Evolutionary conservation across 2,888 invertebrate species (phyloP), one percentile per base, ranked within the genome.

Genomic region (Pelosia muscerda): DNA sequence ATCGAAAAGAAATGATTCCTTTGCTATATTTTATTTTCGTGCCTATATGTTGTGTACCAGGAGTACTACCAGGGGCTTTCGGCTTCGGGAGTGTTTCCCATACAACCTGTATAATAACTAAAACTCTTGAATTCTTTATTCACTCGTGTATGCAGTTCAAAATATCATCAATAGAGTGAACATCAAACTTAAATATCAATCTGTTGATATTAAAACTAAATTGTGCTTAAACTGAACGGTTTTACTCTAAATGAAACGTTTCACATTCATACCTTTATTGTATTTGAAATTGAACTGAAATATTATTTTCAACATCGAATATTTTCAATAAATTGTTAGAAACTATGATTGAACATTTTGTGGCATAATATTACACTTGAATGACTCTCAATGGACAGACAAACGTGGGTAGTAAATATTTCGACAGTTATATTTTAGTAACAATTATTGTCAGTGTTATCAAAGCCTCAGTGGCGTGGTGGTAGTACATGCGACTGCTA

Each of bases 121-220:
- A 42, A 42, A 49, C 8, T 49, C 49, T 49, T 19, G 49, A 49
- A 49, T 1, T 19, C 15, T 42, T 49, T 49, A 49, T 49, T 49
- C n/a, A 9, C 49, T 49, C n/a, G 49, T n/a, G 49, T 49, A n/a
- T n/a, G n/a, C n/a, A 49, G 49, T 49, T 49, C 49, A 49, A 42
- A 49, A 9, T 26, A 26, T 42, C 57, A 22, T 64, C 25, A 38
- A 55, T 55, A 54, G 25, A 15, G 25, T 5, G 22, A 63, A 38
- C 26, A 25, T n/a, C 25, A 26, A 11, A 11, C n/a, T 31, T 26
- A 22, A 64, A 64, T 42, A 22, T 56, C 42, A 57, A 56, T 11
- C n/a, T 42, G 19, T 25, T 19, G 19, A 38, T 3, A 42, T 64
- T 22, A 19, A 38, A 26, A 42, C 19, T 56, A 26, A 42, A 31